Evolutionary conservation across 2,797 vertebrate species (phyloP).

Genomic region (Hyperoplus immaculatus): DNA sequence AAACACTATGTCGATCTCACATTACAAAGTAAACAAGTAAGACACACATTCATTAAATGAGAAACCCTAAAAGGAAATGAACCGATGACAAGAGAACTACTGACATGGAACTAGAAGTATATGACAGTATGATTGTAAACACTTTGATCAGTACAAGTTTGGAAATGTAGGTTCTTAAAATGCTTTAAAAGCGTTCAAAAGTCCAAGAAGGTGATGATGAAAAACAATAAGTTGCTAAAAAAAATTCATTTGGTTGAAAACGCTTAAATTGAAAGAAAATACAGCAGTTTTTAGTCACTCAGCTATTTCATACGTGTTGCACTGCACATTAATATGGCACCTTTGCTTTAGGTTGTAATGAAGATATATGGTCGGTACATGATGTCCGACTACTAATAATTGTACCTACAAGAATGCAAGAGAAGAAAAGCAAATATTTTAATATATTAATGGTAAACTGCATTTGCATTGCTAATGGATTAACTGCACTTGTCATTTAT

Average conservation of each 20-base stretch:
- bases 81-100: slow-evolving; percentile 54
- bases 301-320: slow-evolving; percentile 35
- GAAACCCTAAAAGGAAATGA: slow-evolving; percentile 22
- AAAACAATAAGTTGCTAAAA: slow-evolving; percentile 25
- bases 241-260: slow-evolving; percentile 20
- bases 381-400: slow-evolving; percentile 7
- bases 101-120: slow-evolving; percentile 30
- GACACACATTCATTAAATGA: slow-evolving; percentile 50
- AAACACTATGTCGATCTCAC: slow-evolving; percentile 47
- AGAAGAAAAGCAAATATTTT: slow-evolving; percentile 12
- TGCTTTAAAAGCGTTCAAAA: slow-evolving; percentile 44
- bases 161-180: slow-evolving; percentile 45
- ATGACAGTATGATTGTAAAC: slow-evolving; percentile 77
- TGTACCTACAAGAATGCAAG: slow-evolving; percentile 23
- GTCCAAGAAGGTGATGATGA: slow-evolving; percentile 28
- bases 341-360: slow-evolving; percentile 11
- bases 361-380: not conserved
- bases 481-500: slow-evolving; percentile 26
- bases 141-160: slow-evolving; percentile 62
- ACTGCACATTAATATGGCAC: slow-evolving; percentile 11
- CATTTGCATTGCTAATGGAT: slow-evolving; percentile 12
- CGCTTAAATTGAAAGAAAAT: slow-evolving; percentile 57
- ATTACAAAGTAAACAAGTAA: slow-evolving; percentile 46
- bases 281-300: slow-evolving; percentile 69
- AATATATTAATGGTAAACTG: slow-evolving; percentile 11